Conservation (phyloP, 2,888 invertebrate species). For the Camponotus fellah region DNA sequence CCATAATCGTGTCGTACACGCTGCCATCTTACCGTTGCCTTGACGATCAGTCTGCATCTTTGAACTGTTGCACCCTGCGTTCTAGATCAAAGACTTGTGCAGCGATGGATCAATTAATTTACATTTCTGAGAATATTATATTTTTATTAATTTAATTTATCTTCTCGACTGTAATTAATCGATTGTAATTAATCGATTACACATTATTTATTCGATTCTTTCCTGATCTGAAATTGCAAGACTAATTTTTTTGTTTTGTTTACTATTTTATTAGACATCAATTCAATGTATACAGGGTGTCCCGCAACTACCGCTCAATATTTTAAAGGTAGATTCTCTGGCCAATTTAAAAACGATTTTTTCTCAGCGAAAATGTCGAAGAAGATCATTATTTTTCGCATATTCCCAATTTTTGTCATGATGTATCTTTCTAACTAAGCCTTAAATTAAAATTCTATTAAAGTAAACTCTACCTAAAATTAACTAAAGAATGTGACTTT, state of each 20-base stretch:
- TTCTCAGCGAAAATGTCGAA: no score
- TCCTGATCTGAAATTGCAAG: neutral
- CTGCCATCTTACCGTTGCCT: conserved; percentile 56
- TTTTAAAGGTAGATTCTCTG: no score
- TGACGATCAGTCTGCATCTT: conserved; percentile 24
- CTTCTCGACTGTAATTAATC: neutral
- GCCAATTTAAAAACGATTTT: no score
- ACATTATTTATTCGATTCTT: neutral
- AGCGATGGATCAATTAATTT: neutral
- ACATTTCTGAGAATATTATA: neutral
- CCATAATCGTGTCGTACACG: neutral
- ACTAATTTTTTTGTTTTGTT: no score
- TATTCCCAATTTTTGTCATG: no score
- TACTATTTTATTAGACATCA: neutral
- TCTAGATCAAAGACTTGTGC: neutral
- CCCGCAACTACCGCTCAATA: no score
- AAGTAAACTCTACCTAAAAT: no score
- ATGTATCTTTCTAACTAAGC: no score
- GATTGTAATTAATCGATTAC: neutral
- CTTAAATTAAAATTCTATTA: no score
- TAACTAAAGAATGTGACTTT: no score
- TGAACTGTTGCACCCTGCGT: neutral
- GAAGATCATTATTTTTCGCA: no score
- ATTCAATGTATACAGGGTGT: neutral
- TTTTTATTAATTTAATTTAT: neutral